These are phyloP conservation scores for Lampropteryx suffumata DNA, from an alignment of 2,888 invertebrate genomes.

Conservation along the genomic window DNA sequence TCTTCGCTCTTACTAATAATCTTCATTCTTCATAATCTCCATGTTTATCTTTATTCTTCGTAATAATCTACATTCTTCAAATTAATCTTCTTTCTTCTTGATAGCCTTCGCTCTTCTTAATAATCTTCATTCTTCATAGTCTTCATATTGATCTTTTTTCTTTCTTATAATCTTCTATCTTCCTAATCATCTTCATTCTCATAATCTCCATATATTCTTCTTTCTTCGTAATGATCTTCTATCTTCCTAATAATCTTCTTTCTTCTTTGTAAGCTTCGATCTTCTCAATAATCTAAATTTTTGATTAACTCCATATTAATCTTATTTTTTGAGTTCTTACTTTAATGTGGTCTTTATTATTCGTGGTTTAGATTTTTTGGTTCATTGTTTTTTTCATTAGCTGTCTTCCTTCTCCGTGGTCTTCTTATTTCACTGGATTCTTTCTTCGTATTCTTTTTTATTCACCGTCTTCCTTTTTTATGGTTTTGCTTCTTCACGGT, in stretches of 20 bases:
- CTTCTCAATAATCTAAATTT: too few relatives aligned
- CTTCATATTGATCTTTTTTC: too few relatives aligned
- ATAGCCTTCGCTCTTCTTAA: not conserved
- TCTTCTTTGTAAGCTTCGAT: slow-evolving; percentile 4
- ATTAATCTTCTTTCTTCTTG: slow-evolving; percentile 10
- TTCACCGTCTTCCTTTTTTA: slow-evolving; percentile 12
- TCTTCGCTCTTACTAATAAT: slow-evolving; percentile 4
- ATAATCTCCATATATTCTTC: too few relatives aligned
- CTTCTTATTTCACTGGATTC: too few relatives aligned
- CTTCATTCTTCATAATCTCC: slow-evolving; percentile 8
- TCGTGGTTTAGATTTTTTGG: too few relatives aligned
- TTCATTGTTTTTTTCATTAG: too few relatives aligned
- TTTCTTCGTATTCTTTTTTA: not conserved
- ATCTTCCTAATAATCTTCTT: not conserved
- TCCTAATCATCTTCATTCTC: slow-evolving; percentile 7
- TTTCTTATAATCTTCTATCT: not conserved
- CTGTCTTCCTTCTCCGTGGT: too few relatives aligned
- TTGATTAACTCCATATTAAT: too few relatives aligned
- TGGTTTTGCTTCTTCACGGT: not conserved
- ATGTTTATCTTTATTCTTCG: slow-evolving; percentile 17
- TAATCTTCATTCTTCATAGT: slow-evolving; percentile 6
- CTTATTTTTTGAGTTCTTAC: slow-evolving; percentile 4
- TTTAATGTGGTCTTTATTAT: too few relatives aligned
- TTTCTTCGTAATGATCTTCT: not conserved
- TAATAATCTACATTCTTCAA: slow-evolving; percentile 7